Evolutionary conservation across 2,888 invertebrate species (phyloP).

Genomic region (Syritta pipiens): DNA sequence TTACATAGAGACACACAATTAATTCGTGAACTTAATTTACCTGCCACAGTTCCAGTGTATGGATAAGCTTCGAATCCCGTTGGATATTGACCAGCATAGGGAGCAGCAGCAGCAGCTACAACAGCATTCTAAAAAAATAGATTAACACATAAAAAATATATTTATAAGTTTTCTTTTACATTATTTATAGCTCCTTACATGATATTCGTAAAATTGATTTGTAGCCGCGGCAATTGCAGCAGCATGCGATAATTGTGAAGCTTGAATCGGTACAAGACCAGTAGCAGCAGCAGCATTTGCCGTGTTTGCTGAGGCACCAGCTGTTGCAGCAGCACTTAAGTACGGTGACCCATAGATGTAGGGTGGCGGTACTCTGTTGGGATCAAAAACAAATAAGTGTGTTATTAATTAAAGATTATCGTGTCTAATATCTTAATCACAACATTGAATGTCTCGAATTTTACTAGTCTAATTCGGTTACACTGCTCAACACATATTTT

Average conservation of each 20-base stretch:
- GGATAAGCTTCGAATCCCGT: constrained; percentile 63
- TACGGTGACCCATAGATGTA: constrained; percentile 89
- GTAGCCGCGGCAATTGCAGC: constrained; percentile 89
- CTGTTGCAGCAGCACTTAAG: constrained; percentile 79
- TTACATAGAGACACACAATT: too few species aligned
- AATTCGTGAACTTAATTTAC: constrained; percentile 40
- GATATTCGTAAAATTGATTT: constrained; percentile 90
- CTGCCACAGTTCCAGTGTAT: constrained; percentile 59
- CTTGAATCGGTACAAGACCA: constrained; percentile 85
- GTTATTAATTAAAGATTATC: neutral
- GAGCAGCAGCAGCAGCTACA: constrained; percentile 59
- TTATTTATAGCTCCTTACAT: constrained; percentile 75
- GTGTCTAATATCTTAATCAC: too few species aligned
- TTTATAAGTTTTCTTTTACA: neutral
- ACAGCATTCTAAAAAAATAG: constrained; percentile 48
- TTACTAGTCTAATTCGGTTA: too few species aligned
- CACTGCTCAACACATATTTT: too few species aligned
- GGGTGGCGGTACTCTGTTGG: constrained; percentile 85
- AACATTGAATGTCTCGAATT: too few species aligned
- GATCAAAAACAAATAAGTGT: neutral
- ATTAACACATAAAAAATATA: neutral
- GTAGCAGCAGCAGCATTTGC: constrained; percentile 80
- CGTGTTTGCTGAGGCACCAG: constrained; percentile 67
- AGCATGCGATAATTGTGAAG: constrained; percentile 85
- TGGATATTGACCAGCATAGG: constrained; percentile 58